Evolutionary conservation across 2,888 invertebrate genomes (phyloP).

Genomic region (Catocala fraxini): DNA sequence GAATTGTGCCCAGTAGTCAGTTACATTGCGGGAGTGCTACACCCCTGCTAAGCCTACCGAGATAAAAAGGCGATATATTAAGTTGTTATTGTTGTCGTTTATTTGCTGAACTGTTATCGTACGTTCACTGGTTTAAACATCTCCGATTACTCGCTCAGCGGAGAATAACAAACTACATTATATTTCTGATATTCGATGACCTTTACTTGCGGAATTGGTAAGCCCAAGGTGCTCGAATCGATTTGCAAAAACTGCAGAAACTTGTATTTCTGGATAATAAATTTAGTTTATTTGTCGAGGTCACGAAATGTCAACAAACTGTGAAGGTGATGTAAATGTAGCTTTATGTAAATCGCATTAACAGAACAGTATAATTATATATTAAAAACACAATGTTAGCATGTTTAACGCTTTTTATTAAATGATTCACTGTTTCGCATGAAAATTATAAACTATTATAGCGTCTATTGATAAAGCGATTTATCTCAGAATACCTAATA

Average conservation of each 20-base stretch:
- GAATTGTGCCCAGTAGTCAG: too few species aligned
- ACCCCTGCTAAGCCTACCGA: too few species aligned
- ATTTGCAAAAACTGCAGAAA: conserved; percentile 71
- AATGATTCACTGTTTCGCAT: not conserved
- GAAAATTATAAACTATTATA: too few species aligned
- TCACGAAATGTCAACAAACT: conserved; percentile 74
- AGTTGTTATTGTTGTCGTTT: not conserved
- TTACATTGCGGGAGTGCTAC: too few species aligned
- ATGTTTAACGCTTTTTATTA: conserved; percentile 1
- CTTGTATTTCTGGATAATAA: conserved; percentile 63
- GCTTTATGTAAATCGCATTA: conserved; percentile 35
- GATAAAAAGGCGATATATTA: too few species aligned
- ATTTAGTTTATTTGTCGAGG: conserved; percentile 57
- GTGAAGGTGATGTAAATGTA: conserved; percentile 62
- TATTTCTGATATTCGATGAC: conserved; percentile 62
- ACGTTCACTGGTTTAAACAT: conserved; percentile 60
- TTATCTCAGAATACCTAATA: too few species aligned
- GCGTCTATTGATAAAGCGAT: too few species aligned
- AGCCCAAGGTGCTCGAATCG: conserved; percentile 67
- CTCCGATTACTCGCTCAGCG: conserved; percentile 21
- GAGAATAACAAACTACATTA: conserved; percentile 44
- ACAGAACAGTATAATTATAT: conserved; percentile 27
- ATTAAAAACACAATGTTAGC: not conserved
- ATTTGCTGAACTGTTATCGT: conserved; percentile 64
- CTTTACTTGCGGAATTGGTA: conserved; percentile 68